Conservation (phyloP, 2,888 invertebrate genomes). For the Drosophila peninsularis region DNA sequence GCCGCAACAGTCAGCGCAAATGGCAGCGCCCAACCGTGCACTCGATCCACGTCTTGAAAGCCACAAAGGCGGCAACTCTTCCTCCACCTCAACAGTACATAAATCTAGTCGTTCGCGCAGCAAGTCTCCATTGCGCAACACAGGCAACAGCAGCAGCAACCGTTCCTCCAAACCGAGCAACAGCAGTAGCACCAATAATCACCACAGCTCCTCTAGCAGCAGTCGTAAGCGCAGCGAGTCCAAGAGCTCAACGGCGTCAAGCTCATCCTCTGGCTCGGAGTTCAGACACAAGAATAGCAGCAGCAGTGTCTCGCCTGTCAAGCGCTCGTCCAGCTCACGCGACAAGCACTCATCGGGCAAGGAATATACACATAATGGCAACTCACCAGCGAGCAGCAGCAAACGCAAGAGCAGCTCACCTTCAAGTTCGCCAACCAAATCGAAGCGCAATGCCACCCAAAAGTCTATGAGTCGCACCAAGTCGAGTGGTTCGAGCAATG, state of each 20-base stretch:
- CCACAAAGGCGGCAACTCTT: conserved; percentile 38
- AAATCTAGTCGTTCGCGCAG: conserved; percentile 77
- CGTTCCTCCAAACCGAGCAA: conserved; percentile 65
- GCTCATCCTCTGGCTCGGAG: conserved; percentile 71
- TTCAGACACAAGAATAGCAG: conserved; percentile 62
- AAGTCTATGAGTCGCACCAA: conserved; percentile 50
- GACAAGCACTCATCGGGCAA: conserved; percentile 48
- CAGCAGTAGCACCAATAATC: conserved; percentile 21
- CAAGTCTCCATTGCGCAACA: conserved; percentile 78
- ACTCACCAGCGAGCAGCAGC: conserved; percentile 52
- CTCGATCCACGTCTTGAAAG: conserved; percentile 58
- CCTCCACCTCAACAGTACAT: conserved; percentile 25
- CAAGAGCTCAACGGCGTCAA: conserved; percentile 73
- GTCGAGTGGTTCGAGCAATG: conserved; percentile 32
- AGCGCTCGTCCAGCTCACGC: conserved; percentile 46
- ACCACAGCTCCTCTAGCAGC: conserved; percentile 52
- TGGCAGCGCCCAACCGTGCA: conserved; percentile 46
- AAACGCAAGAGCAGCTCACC: conserved; percentile 81
- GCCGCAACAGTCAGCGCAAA: conserved; percentile 58
- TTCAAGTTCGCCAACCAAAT: conserved; percentile 72
- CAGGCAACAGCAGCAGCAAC: conserved; percentile 24
- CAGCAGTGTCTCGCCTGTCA: conserved; percentile 46
- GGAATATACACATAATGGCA: conserved; percentile 63
- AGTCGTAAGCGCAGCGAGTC: conserved; percentile 79
- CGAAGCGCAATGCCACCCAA: conserved; percentile 68